Evolutionary conservation across 2,888 invertebrate species (phyloP).

Genomic region (Orthosia cruda): DNA sequence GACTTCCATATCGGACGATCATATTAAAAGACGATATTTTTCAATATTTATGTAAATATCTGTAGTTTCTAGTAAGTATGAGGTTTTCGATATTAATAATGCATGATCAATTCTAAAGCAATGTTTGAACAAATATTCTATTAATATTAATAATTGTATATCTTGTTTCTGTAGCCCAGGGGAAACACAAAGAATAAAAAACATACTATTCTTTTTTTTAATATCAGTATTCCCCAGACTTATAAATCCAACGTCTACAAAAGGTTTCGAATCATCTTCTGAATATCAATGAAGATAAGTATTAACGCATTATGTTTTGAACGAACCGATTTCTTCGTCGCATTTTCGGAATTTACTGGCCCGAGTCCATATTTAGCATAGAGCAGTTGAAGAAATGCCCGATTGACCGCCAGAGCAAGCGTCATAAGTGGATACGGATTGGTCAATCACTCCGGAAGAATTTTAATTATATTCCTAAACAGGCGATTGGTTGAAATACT

Average conservation of each 20-base stretch:
- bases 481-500: too few relatives aligned
- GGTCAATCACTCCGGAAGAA: too few relatives aligned
- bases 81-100: conserved; percentile 8
- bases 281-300: conserved; percentile 10
- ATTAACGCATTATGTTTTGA: too few relatives aligned
- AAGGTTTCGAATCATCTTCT: not conserved
- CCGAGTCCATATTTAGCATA: too few relatives aligned
- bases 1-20: not conserved
- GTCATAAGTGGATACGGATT: too few relatives aligned
- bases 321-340: too few relatives aligned
- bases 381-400: too few relatives aligned
- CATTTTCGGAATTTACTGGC: too few relatives aligned
- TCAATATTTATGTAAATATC: too few relatives aligned
- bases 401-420: too few relatives aligned
- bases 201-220: not conserved
- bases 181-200: not conserved
- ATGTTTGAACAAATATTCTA: conserved; percentile 11
- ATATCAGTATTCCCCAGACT: not conserved
- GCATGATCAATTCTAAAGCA: conserved; percentile 20
- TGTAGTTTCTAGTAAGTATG: not conserved
- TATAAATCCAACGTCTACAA: conserved; percentile 10
- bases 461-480: too few relatives aligned
- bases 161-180: not conserved
- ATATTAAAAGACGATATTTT: not conserved
- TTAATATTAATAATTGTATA: conserved; percentile 1